Base-by-base conservation (phyloP, 92 coral and sea anemone species). In the Galaxea fascicularis region DNA sequence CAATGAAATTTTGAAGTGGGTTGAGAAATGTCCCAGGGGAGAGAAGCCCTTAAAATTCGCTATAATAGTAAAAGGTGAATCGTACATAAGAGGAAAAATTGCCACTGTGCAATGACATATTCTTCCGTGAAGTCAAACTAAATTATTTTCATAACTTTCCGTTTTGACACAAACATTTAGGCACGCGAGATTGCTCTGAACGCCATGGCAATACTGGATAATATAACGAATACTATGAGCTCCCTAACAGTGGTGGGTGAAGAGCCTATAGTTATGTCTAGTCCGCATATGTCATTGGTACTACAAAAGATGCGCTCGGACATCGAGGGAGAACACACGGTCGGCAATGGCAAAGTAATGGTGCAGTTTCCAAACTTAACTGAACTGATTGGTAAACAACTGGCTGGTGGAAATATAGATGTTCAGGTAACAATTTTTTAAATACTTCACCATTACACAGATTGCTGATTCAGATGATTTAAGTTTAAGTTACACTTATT, bases 311-410 rank as follows among this genome's bases (percentile, higher is more conserved):
- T 77, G 67, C 30, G 49, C 15, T 41, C 82, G 8, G 82, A 58
- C 57, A 57, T 35, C 22, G 39, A 31, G 14, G 71, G 56, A 4
- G 82, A 77, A 35, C 82, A 28, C 47, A 21, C 12, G 8, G 82
- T 77, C 35, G 70, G 82, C 41, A 44, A 77, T 82, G 80, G 87
- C 0, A 26, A 73, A 22, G 87, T 76, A 14, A 30, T 77, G 11
- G 87, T 82, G 12, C 80, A 76, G 10, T 82, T 82, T 56, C 73
- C 80, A 1, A 72, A 44, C 87, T 20, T 76, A n/a, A 25, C 59
- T 44, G 78, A 74, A 58, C 25, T 82, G 58, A 39, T 73, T 16
- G 87, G 35, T 27, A 44, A 47, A 14, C 20, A 31, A 22, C 8
- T 15, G 56, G 56, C 21, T 7, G 69, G 41, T 21, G n/a, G 12